phyloP scores from a whole-genome alignment of 2,113 vertebrate species.

The Ophthalmolycus amberensis region DNA sequence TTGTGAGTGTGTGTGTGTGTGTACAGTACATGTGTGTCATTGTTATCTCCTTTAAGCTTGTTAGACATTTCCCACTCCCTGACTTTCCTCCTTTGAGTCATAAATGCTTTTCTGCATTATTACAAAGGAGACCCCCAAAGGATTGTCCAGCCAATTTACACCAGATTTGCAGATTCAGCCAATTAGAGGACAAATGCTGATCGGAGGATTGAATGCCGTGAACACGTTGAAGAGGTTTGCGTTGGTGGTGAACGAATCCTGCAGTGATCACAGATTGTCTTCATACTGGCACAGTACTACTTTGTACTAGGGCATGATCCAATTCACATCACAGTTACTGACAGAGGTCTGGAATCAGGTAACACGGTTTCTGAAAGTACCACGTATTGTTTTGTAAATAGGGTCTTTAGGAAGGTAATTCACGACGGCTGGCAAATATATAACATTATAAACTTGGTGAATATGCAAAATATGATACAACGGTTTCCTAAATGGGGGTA shows the following conservation, averaged over 20 bases:
- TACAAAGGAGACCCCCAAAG: constrained; percentile 33
- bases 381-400: background rate
- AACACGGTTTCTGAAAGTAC: background rate
- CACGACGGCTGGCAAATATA: background rate
- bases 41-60: constrained; percentile 23
- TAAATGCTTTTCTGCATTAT: constrained; percentile 39
- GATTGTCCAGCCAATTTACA: constrained; percentile 41
- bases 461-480: background rate
- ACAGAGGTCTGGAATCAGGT: background rate
- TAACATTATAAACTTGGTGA: background rate
- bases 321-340: background rate
- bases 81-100: constrained; percentile 3
- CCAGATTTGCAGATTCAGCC: constrained; percentile 43
- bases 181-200: constrained; percentile 30
- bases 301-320: background rate
- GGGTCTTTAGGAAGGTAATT: background rate
- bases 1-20: background rate
- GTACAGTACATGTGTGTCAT: background rate
- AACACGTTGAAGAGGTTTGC: constrained; percentile 4
- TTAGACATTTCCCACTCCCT: constrained; percentile 5
- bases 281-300: background rate
- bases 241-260: background rate
- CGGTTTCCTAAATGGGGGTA: constrained; percentile 4
- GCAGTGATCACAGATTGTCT: constrained; percentile 1
- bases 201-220: constrained; percentile 3